phyloP scores from a whole-genome alignment of 2,113 vertebrate genomes.

The Mola mola region DNA sequence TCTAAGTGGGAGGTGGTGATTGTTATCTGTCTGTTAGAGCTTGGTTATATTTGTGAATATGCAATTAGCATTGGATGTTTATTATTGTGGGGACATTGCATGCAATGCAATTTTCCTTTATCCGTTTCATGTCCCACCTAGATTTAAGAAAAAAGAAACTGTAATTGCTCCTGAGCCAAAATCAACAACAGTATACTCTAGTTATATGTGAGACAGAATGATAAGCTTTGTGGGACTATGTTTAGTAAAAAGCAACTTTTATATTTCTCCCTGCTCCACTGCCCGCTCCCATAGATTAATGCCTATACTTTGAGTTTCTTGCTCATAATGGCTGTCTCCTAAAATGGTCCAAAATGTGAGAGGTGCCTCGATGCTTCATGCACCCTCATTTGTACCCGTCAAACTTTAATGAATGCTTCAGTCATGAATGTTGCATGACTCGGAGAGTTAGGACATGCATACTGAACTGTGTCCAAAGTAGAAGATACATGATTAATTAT shows the following conservation, averaged over 20 bases:
- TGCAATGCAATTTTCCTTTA: no score
- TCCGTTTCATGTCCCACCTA: no score
- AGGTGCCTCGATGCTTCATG: conserved; percentile 4
- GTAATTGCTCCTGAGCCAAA: no score
- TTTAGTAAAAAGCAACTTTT: conserved; percentile 4
- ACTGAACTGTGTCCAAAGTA: background rate
- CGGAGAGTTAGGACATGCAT: background rate
- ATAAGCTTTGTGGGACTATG: background rate
- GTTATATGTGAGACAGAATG: conserved; percentile 6
- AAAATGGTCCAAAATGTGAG: conserved; percentile 5
- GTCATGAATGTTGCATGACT: conserved; percentile 40
- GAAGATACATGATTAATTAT: conserved; percentile 17
- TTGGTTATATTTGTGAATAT: no score
- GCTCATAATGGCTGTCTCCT: background rate
- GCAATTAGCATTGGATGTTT: no score
- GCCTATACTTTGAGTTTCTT: background rate
- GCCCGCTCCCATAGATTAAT: background rate
- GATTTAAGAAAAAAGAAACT: no score
- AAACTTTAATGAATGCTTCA: conserved; percentile 45
- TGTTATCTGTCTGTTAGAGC: no score
- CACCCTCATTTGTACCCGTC: conserved; percentile 41
- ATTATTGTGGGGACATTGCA: no score
- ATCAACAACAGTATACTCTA: no score
- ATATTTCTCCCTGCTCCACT: background rate
- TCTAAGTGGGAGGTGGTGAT: no score